phyloP scores from a whole-genome alignment of 2,797 vertebrate genomes.

The Pangasius djambal region DNA sequence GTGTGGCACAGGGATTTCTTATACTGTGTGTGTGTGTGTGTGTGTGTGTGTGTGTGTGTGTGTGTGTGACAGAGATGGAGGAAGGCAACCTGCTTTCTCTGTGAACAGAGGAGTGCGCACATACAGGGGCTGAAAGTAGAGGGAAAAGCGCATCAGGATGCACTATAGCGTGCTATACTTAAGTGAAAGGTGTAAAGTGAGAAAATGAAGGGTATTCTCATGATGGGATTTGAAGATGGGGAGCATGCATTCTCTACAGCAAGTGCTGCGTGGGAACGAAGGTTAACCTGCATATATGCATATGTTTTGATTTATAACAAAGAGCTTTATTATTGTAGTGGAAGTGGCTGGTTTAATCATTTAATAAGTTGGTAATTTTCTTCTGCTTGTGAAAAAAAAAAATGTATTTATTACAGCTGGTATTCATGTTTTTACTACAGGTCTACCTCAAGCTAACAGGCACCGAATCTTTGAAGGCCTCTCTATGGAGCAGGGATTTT shows the following conservation, averaged over 20 bases:
- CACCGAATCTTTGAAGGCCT: conserved; percentile 84
- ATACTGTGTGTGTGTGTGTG: background rate
- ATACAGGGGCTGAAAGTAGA: background rate
- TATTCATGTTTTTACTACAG: conserved; percentile 62
- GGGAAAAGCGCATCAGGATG: conserved; percentile 4
- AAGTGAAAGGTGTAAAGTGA: conserved; percentile 13
- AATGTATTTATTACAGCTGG: background rate
- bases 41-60: background rate
- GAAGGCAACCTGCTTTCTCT: background rate
- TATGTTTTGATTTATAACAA: background rate
- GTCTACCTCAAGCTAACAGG: conserved; percentile 90
- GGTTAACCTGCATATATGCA: background rate
- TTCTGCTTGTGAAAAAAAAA: background rate
- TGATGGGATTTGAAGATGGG: conserved; percentile 15
- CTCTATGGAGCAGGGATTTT: conserved; percentile 86
- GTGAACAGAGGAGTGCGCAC: background rate
- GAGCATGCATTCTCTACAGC: background rate
- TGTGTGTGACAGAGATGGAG: background rate
- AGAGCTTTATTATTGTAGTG: background rate
- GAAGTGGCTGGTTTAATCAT: background rate
- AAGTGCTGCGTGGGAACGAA: background rate
- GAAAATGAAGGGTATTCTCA: conserved; percentile 3
- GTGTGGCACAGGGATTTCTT: conserved; percentile 27
- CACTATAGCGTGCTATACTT: conserved; percentile 14
- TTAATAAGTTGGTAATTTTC: background rate